Base-by-base conservation (phyloP, 1,140 invertebrate genomes). In the Arctopsyche grandis region DNA sequence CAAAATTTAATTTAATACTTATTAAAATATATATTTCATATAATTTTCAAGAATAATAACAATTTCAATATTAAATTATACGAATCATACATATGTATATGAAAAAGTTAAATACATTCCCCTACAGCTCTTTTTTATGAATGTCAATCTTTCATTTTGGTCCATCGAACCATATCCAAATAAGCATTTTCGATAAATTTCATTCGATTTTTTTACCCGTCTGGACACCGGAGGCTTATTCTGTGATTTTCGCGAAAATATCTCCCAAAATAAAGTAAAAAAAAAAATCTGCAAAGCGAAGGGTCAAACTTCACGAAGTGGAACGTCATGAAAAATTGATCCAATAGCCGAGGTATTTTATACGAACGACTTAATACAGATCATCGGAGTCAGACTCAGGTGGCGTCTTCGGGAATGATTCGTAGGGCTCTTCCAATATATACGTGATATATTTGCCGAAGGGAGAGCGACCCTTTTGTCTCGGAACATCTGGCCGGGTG, bases 321-420 rank as follows among this genome's bases (percentile, higher is more conserved):
- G 71, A 46, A 46, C 46, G 44, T 74, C 71, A 66, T 73, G 70
- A 79, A 79, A 79, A 74, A 73, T 79, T 52, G 78, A 44, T 46
- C 58, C 24, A 74, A 79, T 79, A 79, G 29, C 38, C 22, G 60
- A 75, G 56, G 71, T 66, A 43, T 79, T 74, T 74, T 60, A 74
- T 66, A 29, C 69, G 52, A 79, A 79, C 56, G 69, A 74, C 78
- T 79, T 79, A 79, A 79, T 79, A 79, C 78, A 79, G 26, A 79
- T 79, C 78, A 79, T 79, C 56, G 29, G 48, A 75, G 60, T 66
- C 48, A 73, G 44, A 38, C 56, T 79, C 78, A 79, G 78, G 78
- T 79, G 78, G 78, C 46, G 44, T 69, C 76, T 7, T 38, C 43
- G 48, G 58, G 74, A 76, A 63, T 66, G 58, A 76, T 63, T 60